Base-by-base conservation (phyloP, 2,113 vertebrate species). In the Camelus dromedarius region DNA sequence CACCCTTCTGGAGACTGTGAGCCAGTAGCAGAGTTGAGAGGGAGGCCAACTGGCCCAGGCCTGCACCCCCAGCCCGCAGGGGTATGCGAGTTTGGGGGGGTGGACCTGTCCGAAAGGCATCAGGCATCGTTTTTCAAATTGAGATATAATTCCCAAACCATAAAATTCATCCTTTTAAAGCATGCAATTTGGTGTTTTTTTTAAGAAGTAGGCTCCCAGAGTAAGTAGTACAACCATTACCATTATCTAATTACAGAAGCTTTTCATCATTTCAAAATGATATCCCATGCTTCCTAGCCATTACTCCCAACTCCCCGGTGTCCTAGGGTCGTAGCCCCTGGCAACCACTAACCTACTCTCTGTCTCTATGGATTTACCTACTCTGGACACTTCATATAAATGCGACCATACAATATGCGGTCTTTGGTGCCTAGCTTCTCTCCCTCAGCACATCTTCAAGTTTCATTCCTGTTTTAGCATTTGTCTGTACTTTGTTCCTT, bases 261-360 rank as follows among this genome's bases (percentile, higher is more conserved):
- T 75, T 92, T 84, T 92, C n/a, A 75, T 75, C 79, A 54, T 64
- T 19, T 82, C 69, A 42, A 66, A 92, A 38, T 66, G 80, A 46
- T 42, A 66, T 56, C 18, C 26, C 50, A 19, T 24, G 32, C 64
- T 54, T 66, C 24, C 42, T 67, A 67, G 28, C 54, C 32, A 42
- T 56, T 52, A 8, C 8, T 67, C 38, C 54, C 54, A 19, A 60
- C 15, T 35, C 32, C 66, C 32, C 2, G 0, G 38, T 56, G 46
- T 19, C 38, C 50, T 67, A 52, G 32, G 62, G 20, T 50, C 35
- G 7, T 18, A 83, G 79, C 56, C 16, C 32, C n/a, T 83, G 48
- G 56, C 67, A 75, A 4, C 76, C 35, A 24, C 89, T 81, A 69
- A 70, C 32, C n/a, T 54, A 48, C 48, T 90, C 67, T 79, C 64